Conservation (phyloP, 2,113 vertebrate genomes). For the Podiceps cristatus region DNA sequence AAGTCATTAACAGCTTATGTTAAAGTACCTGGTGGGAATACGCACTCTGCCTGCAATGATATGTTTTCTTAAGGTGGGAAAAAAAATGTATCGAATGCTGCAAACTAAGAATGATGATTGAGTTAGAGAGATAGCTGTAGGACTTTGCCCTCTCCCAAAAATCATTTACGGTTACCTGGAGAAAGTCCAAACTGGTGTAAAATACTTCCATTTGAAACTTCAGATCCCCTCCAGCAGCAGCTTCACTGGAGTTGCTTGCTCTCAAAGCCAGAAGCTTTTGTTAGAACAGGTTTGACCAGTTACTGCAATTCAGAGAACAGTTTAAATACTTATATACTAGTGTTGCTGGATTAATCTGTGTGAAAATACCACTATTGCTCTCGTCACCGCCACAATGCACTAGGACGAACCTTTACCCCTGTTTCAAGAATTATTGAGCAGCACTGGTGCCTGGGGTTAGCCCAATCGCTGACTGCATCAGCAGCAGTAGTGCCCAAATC, state of each 20-base stretch:
- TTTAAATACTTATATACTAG: constrained; percentile 5
- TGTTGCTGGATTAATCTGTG: background rate
- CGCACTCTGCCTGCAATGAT: constrained; percentile 13
- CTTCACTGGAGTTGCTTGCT: background rate
- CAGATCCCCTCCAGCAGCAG: background rate
- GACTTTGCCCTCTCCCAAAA: background rate
- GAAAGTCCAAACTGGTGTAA: background rate
- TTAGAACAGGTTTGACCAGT: constrained; percentile 47
- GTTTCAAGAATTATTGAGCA: background rate
- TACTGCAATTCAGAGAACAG: background rate
- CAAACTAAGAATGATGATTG: constrained; percentile 20
- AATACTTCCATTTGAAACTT: background rate
- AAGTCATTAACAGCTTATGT: constrained; percentile 75
- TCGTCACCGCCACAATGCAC: background rate
- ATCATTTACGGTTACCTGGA: background rate
- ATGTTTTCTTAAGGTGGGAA: constrained; percentile 46
- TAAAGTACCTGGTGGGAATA: constrained; percentile 70
- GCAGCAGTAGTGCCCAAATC: background rate
- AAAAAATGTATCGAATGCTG: constrained; percentile 43
- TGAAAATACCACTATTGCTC: constrained; percentile 11
- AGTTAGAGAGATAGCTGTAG: background rate
- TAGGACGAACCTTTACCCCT: background rate
- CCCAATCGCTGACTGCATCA: background rate
- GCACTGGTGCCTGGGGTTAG: background rate
- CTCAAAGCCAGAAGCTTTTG: background rate